phyloP scores from a whole-genome alignment of 2,113 vertebrate genomes.

The Chaenocephalus aceratus region DNA sequence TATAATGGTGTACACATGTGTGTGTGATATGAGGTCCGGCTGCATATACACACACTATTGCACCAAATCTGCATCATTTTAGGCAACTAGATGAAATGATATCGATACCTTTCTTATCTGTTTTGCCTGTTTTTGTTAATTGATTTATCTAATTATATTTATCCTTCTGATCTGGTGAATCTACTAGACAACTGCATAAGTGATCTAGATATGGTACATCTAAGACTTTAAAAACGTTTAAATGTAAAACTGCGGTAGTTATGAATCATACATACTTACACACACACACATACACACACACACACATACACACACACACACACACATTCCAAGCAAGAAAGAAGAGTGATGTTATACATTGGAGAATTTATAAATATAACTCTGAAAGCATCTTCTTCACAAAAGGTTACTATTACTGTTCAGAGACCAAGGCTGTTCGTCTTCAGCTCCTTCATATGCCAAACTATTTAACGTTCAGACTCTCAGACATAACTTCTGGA shows the following conservation, averaged over 20 bases:
- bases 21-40: constrained; percentile 3
- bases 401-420: constrained; percentile 8
- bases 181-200: not conserved
- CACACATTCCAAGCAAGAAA: not conserved
- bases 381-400: constrained; percentile 6
- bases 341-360: constrained; percentile 14
- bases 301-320: not conserved
- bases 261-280: not conserved
- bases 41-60: not conserved
- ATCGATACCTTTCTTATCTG: too few species aligned
- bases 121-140: not conserved
- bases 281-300: not conserved
- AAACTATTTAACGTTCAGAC: constrained; percentile 14
- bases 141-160: not conserved
- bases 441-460: not conserved
- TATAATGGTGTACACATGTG: constrained; percentile 26
- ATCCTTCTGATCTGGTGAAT: not conserved
- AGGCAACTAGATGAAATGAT: not conserved
- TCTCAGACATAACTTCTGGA: not conserved
- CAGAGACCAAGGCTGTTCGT: constrained; percentile 33
- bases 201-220: not conserved
- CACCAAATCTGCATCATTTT: not conserved
- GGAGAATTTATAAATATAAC: not conserved
- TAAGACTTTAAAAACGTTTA: not conserved
- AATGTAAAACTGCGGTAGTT: not conserved